A percentile compares a stretch with the other conserved stretches of the same genome.
These are phyloP conservation scores for Chloroclysta siterata DNA, from an alignment of 2,888 invertebrate genomes.

Conservation along the genomic window DNA sequence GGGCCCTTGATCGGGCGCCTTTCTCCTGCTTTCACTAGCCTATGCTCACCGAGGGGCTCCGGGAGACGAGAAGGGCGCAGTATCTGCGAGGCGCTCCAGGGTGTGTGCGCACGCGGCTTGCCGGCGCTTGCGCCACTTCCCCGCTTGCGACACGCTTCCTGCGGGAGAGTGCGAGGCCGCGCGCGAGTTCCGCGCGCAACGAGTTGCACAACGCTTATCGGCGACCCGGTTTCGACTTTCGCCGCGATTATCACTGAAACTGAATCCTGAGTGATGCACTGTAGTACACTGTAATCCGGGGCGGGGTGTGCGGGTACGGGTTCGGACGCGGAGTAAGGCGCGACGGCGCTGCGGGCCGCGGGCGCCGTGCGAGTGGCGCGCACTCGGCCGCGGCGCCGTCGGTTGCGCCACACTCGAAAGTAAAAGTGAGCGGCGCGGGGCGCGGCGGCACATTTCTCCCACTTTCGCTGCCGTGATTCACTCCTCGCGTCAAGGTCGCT, in stretches of 20 bases:
- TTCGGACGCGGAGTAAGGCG: slow-evolving; percentile 66
- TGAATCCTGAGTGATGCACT: slow-evolving; percentile 78
- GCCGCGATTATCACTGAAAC: slow-evolving; percentile 71
- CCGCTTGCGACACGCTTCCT: slow-evolving; percentile 82
- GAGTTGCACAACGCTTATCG: slow-evolving; percentile 78
- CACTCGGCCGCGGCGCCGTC: slow-evolving; percentile 72
- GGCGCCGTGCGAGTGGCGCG: slow-evolving; percentile 83
- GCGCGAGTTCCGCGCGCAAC: slow-evolving; percentile 75
- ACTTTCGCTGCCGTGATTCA: slow-evolving; percentile 83
- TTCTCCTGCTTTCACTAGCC: slow-evolving; percentile 35
- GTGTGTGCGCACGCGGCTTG: slow-evolving; percentile 72
- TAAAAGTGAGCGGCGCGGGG: slow-evolving; percentile 83
- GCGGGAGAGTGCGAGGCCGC: slow-evolving; percentile 82
- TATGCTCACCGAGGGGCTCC: slow-evolving; percentile 61
- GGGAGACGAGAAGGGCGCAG: slow-evolving; percentile 59
- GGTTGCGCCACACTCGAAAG: slow-evolving; percentile 84
- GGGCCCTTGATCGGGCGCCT: slow-evolving; percentile 24
- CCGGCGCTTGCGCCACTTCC: slow-evolving; percentile 83
- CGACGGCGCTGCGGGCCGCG: slow-evolving; percentile 83
- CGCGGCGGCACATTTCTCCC: slow-evolving; percentile 82
- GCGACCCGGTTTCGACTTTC: slow-evolving; percentile 78
- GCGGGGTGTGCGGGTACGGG: slow-evolving; percentile 51
- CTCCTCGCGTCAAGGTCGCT: slow-evolving; percentile 77
- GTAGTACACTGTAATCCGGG: slow-evolving; percentile 82
- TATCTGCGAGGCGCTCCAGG: slow-evolving; percentile 69